phyloP scores from a whole-genome alignment of 2,113 vertebrate species.

The Oxygymnocypris stewartii region DNA sequence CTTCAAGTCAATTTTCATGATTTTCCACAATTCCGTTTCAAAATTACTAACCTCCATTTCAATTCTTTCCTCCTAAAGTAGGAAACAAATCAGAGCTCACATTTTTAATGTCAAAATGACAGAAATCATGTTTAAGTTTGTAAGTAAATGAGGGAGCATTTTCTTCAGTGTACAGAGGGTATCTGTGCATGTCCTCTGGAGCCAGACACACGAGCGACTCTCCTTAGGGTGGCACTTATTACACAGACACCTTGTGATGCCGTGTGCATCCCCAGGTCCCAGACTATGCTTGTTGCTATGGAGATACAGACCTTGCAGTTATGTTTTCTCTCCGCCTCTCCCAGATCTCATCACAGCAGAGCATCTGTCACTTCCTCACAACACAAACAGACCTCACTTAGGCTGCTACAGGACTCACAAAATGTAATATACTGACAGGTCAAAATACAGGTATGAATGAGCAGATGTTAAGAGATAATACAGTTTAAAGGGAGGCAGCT shows the following conservation, averaged over 20 bases:
- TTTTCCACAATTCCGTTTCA: background rate
- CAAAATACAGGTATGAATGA: background rate
- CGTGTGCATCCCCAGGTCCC: constrained; percentile 37
- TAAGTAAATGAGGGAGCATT: background rate
- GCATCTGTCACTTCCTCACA: constrained; percentile 29
- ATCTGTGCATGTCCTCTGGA: constrained; percentile 3
- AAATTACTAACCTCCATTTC: background rate
- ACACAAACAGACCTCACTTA: constrained; percentile 29
- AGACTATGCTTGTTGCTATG: constrained; percentile 56
- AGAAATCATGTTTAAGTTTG: background rate
- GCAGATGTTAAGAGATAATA: constrained; percentile 1
- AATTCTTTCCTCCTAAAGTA: background rate
- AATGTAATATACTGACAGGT: constrained; percentile 6
- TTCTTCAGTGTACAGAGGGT: background rate
- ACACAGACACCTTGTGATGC: constrained; percentile 31
- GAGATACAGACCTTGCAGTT: constrained; percentile 59
- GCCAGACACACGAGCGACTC: background rate
- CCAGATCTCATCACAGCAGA: constrained; percentile 32
- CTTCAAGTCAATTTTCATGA: background rate
- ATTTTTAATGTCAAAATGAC: background rate
- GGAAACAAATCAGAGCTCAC: background rate
- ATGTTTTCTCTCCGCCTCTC: constrained; percentile 17
- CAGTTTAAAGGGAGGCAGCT: background rate
- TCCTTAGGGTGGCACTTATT: constrained; percentile 45
- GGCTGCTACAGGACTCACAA: background rate